Evolutionary conservation across 2,113 vertebrate genomes (phyloP).

Genomic region (Chlamydotis undulata): DNA sequence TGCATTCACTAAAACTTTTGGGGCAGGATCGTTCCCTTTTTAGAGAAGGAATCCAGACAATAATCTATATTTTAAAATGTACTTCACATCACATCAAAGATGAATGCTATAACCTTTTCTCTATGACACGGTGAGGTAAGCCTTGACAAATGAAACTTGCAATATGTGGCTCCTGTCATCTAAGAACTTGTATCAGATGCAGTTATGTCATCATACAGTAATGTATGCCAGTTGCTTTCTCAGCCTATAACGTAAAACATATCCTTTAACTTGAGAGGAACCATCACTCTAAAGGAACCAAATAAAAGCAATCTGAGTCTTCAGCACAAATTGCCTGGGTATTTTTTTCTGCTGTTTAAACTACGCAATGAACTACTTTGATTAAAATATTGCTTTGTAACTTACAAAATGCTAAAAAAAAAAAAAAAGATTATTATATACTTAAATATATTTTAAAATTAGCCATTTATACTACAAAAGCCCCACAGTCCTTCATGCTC

Average conservation of each 20-base stretch:
- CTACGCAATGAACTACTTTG: not conserved
- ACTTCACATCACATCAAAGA: not conserved
- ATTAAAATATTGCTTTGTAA: not conserved
- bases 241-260: not conserved
- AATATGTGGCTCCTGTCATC: slow-evolving; percentile 40
- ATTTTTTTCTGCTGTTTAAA: not conserved
- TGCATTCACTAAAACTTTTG: not conserved
- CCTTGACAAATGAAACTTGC: slow-evolving; percentile 49
- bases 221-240: slow-evolving; percentile 24
- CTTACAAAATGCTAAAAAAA: not conserved
- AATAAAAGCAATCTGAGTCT: not conserved
- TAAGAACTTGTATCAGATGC: not conserved
- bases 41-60: not conserved
- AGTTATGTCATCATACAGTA: not conserved
- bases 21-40: not conserved
- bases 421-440: not conserved
- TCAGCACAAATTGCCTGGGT: not conserved
- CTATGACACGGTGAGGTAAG: not conserved
- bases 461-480: not conserved
- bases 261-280: slow-evolving; percentile 6
- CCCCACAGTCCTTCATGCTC: rapidly evolving
- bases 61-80: not conserved
- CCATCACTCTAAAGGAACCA: not conserved
- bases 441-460: not conserved
- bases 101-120: slow-evolving; percentile 60